A percentile compares a stretch with the other conserved stretches of the same genome.
These are phyloP conservation scores for Rhea pennata DNA, from an alignment of 2,113 vertebrate genomes.

Conservation along the genomic window DNA sequence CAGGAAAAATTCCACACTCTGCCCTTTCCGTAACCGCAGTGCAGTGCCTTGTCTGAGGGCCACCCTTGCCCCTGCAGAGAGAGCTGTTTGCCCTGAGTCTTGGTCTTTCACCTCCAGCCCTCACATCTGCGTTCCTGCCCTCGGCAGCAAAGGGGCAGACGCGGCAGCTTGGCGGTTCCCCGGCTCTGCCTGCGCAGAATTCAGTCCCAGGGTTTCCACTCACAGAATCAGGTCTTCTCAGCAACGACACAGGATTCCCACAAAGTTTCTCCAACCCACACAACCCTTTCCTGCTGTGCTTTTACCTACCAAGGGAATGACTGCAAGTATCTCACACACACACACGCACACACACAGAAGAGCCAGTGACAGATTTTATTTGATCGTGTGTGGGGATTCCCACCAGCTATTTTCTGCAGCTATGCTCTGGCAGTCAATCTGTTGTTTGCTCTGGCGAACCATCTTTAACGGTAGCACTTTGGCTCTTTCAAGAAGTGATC, in stretches of 20 bases:
- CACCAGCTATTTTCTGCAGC: background rate
- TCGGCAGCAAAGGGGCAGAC: background rate
- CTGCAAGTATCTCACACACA: background rate
- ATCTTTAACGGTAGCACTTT: background rate
- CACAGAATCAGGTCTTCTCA: background rate
- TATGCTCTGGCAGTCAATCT: background rate
- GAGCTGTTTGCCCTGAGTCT: background rate
- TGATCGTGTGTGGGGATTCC: background rate
- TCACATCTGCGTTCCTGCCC: background rate
- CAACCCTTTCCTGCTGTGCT: background rate
- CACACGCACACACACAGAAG: too few relatives aligned
- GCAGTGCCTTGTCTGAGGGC: fast-evolving
- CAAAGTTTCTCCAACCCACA: background rate
- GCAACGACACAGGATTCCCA: background rate
- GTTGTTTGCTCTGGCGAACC: background rate
- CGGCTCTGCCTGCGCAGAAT: background rate
- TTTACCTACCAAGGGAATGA: background rate
- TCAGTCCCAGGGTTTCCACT: fast-evolving
- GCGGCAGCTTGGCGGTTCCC: background rate
- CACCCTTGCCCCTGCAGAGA: background rate
- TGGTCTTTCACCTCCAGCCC: background rate
- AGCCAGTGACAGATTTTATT: background rate
- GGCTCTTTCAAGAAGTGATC: background rate
- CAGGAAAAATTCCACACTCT: background rate
- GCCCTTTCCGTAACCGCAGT: background rate